Evolutionary conservation across 2,113 vertebrate species (phyloP), one percentile per base, ranked within the genome.

Genomic region (Malurus melanocephalus): DNA sequence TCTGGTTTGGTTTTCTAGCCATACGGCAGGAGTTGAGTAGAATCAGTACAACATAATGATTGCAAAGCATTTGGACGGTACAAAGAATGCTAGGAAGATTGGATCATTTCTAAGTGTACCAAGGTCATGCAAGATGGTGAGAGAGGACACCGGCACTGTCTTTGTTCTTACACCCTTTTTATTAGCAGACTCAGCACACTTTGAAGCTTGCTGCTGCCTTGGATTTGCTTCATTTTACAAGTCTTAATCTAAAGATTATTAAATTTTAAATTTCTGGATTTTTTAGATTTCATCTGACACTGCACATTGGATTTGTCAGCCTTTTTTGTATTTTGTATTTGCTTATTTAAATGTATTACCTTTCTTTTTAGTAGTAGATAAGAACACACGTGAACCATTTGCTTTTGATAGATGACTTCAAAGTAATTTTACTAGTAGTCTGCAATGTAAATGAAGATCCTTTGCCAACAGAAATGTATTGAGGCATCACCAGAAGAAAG

Each of bases 11-110:
- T 81, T 95, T 95, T 81, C 79, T 88, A 99, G 99, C 99, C 96
- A 99, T 99, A 98, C 98, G 98, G 98, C 98, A 99, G 97, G 99
- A 99, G 98, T 98, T 99, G 88, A 98, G 98, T 88, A 98, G 99
- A 94, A 98, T 99, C 97, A 98, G 98, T 96, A 99, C 98, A 91
- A 99, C 98, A 89, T 99, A 99, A 98, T 97, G 94, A 93, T 95
- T 83, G 91, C 86, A 87, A 87, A 92, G 60, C 81, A 30, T 82
- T 87, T 22, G 80, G 93, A 95, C 92, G 93, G 94, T 93, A 93
- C 90, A 73, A 53, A 61, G 92, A 92, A 93, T 92, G 90, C 93
- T 95, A 92, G 97, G 95, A 94, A 95, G 92, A 94, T 14, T 73
- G 96, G 96, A 96, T 97, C 91, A 78, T 95, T 97, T 93, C 92